Conservation (phyloP, 1,140 invertebrate species). For the Scylla paramamosain region DNA sequence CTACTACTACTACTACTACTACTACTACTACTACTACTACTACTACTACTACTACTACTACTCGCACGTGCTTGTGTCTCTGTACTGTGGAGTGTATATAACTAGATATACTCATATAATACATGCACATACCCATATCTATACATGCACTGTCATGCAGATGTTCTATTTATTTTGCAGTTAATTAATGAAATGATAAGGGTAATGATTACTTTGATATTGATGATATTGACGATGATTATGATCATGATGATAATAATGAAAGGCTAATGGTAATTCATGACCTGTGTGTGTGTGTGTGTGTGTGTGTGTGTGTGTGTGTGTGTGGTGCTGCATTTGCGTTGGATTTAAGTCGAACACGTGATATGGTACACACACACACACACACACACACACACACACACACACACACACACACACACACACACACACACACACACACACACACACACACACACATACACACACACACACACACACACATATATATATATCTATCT, state of each 20-base stretch:
- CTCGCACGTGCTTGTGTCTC: not conserved
- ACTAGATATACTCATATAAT: too few relatives aligned
- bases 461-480: conserved; percentile 24
- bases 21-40: conserved; percentile 23
- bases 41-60: conserved; percentile 24
- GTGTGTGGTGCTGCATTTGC: not conserved
- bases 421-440: conserved; percentile 19
- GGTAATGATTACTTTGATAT: too few relatives aligned
- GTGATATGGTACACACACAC: not conserved
- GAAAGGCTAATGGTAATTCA: not conserved
- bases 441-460: conserved; percentile 19
- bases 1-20: conserved; percentile 23
- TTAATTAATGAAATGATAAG: too few relatives aligned
- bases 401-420: not conserved
- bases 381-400: not conserved
- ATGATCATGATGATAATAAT: not conserved
- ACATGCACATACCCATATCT: too few relatives aligned
- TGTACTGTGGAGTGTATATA: too few relatives aligned
- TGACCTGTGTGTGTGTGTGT: not conserved
- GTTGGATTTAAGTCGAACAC: too few relatives aligned
- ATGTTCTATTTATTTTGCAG: too few relatives aligned
- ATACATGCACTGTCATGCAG: too few relatives aligned
- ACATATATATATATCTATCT: conserved; percentile 15
- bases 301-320: conserved; percentile 14
- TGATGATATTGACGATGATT: not conserved